Conservation (phyloP, 2,888 invertebrate genomes). For the Xestia xanthographa region DNA sequence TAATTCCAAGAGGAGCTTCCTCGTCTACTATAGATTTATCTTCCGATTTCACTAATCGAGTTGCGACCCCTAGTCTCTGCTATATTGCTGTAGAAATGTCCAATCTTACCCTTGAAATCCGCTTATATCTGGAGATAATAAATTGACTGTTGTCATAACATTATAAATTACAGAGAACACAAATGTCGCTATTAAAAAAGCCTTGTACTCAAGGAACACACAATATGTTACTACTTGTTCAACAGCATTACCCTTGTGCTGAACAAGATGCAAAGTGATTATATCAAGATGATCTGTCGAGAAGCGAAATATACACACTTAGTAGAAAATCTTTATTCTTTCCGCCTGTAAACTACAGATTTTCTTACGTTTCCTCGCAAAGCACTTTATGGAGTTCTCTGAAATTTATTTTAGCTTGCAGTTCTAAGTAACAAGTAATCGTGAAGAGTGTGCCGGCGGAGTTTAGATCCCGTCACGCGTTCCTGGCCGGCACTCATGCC, state of each 20-base stretch:
- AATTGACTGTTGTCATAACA: conserved; percentile 11
- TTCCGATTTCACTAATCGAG: conserved; percentile 40
- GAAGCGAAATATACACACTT: conserved; percentile 25
- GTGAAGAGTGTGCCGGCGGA: conserved; percentile 51
- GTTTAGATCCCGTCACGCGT: conserved; percentile 71
- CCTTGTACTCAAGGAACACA: conserved; percentile 5
- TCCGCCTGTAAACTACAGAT: conserved; percentile 27
- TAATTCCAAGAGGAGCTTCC: conserved; percentile 71
- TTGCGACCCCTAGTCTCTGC: conserved; percentile 8
- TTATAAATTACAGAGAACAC: conserved; percentile 13
- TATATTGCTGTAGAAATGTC: conserved; percentile 4
- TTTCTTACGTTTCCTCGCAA: conserved; percentile 40
- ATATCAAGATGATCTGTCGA: conserved; percentile 42
- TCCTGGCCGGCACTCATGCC: conserved; percentile 63
- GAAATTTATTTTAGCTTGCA: conserved; percentile 62
- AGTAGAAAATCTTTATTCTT: conserved; percentile 35
- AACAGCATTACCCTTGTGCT: conserved; percentile 31
- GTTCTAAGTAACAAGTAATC: conserved; percentile 62
- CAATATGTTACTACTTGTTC: conserved; percentile 33
- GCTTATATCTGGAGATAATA: conserved; percentile 3
- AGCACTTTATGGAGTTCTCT: conserved; percentile 50
- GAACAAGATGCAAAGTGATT: conserved; percentile 37
- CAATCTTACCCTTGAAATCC: conserved; percentile 1
- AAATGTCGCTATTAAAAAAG: conserved; percentile 17
- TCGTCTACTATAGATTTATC: conserved; percentile 60